A percentile compares a stretch with the other conserved stretches of the same genome.
Evolutionary conservation across 2,888 invertebrate species (phyloP).

Genomic region (Leptodirus hochenwartii): DNA sequence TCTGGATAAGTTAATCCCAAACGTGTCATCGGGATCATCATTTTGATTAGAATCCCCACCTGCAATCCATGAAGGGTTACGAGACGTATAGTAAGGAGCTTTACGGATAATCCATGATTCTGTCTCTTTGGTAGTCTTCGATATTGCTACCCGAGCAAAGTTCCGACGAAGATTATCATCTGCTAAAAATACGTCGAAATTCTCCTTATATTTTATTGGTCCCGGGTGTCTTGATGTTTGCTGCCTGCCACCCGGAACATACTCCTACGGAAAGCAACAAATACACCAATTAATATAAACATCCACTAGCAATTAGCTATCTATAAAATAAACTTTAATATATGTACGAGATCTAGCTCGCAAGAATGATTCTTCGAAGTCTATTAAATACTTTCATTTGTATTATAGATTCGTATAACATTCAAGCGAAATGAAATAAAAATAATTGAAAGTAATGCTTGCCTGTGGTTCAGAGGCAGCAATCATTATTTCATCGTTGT

Average conservation of each 20-base stretch:
- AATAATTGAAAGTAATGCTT: conserved; percentile 12
- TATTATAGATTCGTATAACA: conserved; percentile 1
- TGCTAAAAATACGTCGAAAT: conserved; percentile 8
- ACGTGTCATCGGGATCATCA: no score
- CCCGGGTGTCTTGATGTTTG: conserved; percentile 62
- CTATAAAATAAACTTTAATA: neutral
- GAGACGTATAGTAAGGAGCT: no score
- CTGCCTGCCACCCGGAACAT: conserved; percentile 73
- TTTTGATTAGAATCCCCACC: no score
- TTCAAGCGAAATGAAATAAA: neutral
- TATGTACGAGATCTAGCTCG: neutral
- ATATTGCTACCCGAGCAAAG: conserved; percentile 61
- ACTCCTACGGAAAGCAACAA: conserved; percentile 40
- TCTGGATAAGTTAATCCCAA: no score
- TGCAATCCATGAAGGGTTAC: no score
- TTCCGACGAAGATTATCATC: conserved; percentile 37
- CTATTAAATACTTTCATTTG: neutral
- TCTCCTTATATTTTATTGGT: conserved; percentile 29
- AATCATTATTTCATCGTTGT: conserved; percentile 65
- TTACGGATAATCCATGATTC: conserved; percentile 41
- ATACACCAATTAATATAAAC: conserved; percentile 8
- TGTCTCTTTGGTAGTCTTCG: conserved; percentile 32
- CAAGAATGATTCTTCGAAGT: neutral
- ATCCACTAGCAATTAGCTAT: conserved; percentile 2
- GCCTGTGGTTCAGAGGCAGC: conserved; percentile 84